These are phyloP conservation scores for Argyresthia albistria DNA, from an alignment of 2,888 invertebrate species.

Conservation along the genomic window DNA sequence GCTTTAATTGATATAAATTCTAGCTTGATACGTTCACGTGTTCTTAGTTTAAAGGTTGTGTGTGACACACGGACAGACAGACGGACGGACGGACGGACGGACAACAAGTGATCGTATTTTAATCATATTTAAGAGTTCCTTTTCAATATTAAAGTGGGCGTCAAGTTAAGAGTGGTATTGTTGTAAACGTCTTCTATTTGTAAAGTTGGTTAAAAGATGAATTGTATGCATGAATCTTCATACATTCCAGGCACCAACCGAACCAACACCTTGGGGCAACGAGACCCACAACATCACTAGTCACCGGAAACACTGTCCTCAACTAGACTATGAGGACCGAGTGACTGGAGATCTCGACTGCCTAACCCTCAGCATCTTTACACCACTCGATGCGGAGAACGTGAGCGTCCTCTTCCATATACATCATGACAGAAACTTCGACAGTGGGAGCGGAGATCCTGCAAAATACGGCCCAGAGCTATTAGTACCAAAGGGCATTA, in stretches of 20 bases:
- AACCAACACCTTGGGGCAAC: conserved; percentile 19
- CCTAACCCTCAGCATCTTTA: conserved; percentile 50
- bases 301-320: conserved; percentile 39
- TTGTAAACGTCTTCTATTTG: too few relatives aligned
- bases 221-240: background rate
- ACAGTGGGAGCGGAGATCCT: conserved; percentile 40
- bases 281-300: conserved; percentile 17
- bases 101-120: too few relatives aligned
- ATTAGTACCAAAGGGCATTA: conserved; percentile 31
- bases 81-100: too few relatives aligned
- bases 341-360: conserved; percentile 27
- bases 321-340: conserved; percentile 20
- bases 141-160: too few relatives aligned
- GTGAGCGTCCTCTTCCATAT: conserved; percentile 47
- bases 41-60: too few relatives aligned
- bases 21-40: too few relatives aligned
- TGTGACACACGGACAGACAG: too few relatives aligned
- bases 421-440: conserved; percentile 42
- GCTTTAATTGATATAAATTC: too few relatives aligned
- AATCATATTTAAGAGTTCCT: too few relatives aligned
- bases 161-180: too few relatives aligned
- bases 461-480: conserved; percentile 43
- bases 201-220: background rate
- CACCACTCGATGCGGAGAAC: conserved; percentile 19
- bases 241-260: conserved; percentile 30